phyloP scores from a whole-genome alignment of 2,797 vertebrate genomes.

The Pantherophis alleghaniensis region DNA sequence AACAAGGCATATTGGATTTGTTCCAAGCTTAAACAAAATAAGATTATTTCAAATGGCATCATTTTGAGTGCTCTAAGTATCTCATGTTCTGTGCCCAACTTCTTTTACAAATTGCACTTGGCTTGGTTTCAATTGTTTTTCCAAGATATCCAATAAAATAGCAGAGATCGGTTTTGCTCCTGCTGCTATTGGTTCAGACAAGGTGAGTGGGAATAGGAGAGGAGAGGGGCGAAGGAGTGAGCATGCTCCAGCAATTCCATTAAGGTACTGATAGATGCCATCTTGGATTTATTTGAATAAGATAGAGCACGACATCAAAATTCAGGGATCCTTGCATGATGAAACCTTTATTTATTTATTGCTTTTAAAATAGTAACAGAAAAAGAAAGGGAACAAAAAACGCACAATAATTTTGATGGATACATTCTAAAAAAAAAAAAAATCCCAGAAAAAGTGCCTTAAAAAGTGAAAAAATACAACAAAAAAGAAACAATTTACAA shows the following conservation, averaged over 20 bases:
- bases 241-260: not conserved
- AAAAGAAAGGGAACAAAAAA: not conserved
- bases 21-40: not conserved
- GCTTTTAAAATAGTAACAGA: not conserved
- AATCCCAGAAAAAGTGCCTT: not conserved
- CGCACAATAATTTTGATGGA: not conserved
- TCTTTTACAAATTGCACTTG: not conserved
- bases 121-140: not conserved
- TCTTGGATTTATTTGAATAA: not conserved
- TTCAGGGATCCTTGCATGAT: not conserved
- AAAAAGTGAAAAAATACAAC: not conserved
- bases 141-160: not conserved
- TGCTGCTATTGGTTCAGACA: not conserved
- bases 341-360: not conserved
- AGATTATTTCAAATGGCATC: not conserved
- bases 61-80: not conserved
- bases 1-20: not conserved
- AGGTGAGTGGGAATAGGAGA: not conserved
- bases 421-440: not conserved
- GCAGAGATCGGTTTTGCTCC: not conserved
- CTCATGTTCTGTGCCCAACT: not conserved
- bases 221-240: not conserved
- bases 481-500: not conserved
- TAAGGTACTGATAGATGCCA: not conserved
- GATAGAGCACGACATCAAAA: not conserved